These are phyloP conservation scores for Albula goreensis DNA, from an alignment of 2,113 vertebrate genomes.

Conservation along the genomic window DNA sequence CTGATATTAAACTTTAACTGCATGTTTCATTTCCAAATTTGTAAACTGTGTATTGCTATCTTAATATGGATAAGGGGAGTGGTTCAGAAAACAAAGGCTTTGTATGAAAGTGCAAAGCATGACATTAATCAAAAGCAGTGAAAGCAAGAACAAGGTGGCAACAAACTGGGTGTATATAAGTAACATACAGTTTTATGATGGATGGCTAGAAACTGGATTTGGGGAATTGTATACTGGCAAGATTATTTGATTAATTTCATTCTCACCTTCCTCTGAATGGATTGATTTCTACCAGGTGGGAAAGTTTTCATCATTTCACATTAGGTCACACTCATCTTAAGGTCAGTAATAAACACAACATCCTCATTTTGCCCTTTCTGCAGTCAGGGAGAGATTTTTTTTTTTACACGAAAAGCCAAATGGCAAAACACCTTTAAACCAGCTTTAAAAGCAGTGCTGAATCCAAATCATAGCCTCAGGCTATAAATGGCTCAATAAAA, in stretches of 20 bases:
- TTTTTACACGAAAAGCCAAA: neutral
- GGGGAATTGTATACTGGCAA: no score
- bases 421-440: neutral
- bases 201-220: no score
- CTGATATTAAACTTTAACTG: no score
- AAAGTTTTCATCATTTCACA: neutral
- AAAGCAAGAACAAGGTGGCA: no score
- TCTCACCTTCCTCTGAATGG: neutral
- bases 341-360: neutral
- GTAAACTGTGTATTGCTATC: no score
- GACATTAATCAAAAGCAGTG: no score
- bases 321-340: neutral
- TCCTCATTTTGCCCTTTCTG: neutral
- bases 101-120: no score
- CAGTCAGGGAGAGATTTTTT: neutral
- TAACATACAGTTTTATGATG: no score
- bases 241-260: no score
- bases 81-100: no score
- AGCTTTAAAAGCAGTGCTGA: conserved; percentile 1
- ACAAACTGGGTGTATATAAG: neutral
- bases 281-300: neutral
- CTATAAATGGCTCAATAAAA: conserved; percentile 32
- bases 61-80: no score
- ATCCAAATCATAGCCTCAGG: conserved; percentile 10
- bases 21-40: no score